Conservation (phyloP, 2,113 vertebrate species). For the Anthoscopus minutus region DNA sequence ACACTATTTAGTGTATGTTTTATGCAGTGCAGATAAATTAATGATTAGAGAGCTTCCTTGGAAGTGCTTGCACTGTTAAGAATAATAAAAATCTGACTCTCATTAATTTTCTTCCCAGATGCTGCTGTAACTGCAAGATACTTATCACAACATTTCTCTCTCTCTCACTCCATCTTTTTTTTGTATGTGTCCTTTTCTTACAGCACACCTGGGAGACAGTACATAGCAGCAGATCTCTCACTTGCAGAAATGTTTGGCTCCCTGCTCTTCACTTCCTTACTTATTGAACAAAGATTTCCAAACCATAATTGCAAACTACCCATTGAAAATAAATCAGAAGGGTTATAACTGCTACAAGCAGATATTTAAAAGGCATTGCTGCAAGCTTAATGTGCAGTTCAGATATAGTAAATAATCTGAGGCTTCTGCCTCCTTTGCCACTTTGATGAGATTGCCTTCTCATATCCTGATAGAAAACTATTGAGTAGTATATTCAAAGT, state of each 20-base stretch:
- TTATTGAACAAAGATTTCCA: not conserved
- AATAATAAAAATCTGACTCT: not conserved
- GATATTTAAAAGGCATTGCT: not conserved
- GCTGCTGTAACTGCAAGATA: not conserved
- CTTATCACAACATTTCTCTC: not conserved
- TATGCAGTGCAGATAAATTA: not conserved
- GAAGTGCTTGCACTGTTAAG: not conserved
- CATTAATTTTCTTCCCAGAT: not conserved
- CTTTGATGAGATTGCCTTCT: not conserved
- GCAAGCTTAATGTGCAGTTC: not conserved
- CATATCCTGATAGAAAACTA: not conserved
- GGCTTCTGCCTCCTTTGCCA: not conserved
- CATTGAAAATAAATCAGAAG: not conserved
- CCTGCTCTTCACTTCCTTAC: not conserved
- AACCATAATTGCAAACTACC: not conserved
- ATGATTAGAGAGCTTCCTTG: not conserved
- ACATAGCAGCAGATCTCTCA: not conserved
- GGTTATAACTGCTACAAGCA: not conserved
- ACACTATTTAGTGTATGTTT: not conserved
- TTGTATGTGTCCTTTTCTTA: not conserved
- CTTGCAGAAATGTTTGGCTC: not conserved
- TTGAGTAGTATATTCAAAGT: not conserved
- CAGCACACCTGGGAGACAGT: not conserved
- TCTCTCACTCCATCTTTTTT: not conserved
- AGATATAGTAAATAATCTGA: not conserved